Base-by-base conservation (phyloP, 2,113 vertebrate genomes). In the Varanus komodoensis region DNA sequence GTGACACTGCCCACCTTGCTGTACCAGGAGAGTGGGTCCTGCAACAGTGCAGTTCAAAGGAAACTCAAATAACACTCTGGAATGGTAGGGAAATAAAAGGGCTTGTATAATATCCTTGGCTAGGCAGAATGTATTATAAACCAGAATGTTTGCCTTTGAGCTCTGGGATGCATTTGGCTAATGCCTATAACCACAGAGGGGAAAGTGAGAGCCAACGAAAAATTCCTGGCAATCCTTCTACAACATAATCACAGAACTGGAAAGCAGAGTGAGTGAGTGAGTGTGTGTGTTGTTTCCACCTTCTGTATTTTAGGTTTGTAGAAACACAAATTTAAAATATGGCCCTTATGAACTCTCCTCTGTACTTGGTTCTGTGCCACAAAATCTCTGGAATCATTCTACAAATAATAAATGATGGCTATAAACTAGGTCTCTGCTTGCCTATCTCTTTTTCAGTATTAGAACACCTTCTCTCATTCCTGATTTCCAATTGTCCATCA, bases 41-140 rank as follows among this genome's bases (percentile, higher is more conserved):
- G 52, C 32, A 87, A 44, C 78, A 67, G 14, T 75, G 79, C 52
- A 34, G 52, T 82, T 84, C 54, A 25, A 54, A 82, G 79, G 84
- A 75, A 90, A 87, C 38, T 74, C 84, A 90, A 86, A 50, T 86
- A 87, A 52, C 69, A 11, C 78, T 90, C 78, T 82, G 84, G 85
- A 87, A 87, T 82, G 38, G 69, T 52, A 69, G 57, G 54, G 23
- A 54, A 82, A 81, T 57, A 69, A 73, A 87, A 82, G 48, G 23
- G 38, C 68, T 9, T 87, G 34, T 34, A 29, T 90, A 87, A 87
- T 82, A 27, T 52, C 52, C 68, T 87, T 67, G 84, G 79, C 54
- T 82, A 82, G 54, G 32, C 69, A 68, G 57, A 82, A 82, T 67
- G 38, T 48, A 73, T 52, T 87, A 74, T 57, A 50, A 86, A 67